Evolutionary conservation across 1,140 invertebrate genomes (phyloP), one percentile per base, ranked within the genome.

Genomic region (Ditylenchus dipsaci): DNA sequence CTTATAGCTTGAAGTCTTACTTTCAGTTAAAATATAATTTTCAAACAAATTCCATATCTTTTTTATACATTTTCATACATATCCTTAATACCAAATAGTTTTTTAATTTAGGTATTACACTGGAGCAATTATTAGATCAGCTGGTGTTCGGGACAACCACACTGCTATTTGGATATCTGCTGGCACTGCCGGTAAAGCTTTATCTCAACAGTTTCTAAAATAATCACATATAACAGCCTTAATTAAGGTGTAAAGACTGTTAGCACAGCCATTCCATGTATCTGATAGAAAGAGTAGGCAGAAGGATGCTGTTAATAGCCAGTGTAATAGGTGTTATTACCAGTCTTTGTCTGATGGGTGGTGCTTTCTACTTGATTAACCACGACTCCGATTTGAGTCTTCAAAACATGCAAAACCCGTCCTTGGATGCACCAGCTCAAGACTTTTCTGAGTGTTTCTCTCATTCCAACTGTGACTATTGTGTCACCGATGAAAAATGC

Each of bases 51-150:
- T n/a, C n/a, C n/a, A n/a, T n/a, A n/a, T n/a, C n/a, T n/a, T n/a
- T n/a, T n/a, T n/a, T n/a, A n/a, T n/a, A n/a, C n/a, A n/a, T n/a
- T n/a, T n/a, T n/a, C n/a, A n/a, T n/a, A n/a, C n/a, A n/a, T n/a
- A n/a, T n/a, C n/a, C n/a, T n/a, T n/a, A n/a, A n/a, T n/a, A n/a
- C n/a, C n/a, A n/a, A n/a, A n/a, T n/a, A n/a, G n/a, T n/a, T n/a
- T n/a, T n/a, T n/a, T n/a, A n/a, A 21, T 53, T 21, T 64, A 88
- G 87, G 86, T 88, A 88, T 77, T 88, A 88, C 79, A 87, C 86
- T 66, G 87, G 87, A 7, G 87, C 86, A 23, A 89, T 89, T 63
- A 88, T 89, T 65, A 83, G 86, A 59, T 88, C 88, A 85, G 85
- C 88, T 0, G 88, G 88, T 29, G 83, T 88, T 3, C 78, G 83